These are phyloP conservation scores for Zootoca vivipara DNA, from an alignment of 2,113 vertebrate genomes.

Conservation along the genomic window DNA sequence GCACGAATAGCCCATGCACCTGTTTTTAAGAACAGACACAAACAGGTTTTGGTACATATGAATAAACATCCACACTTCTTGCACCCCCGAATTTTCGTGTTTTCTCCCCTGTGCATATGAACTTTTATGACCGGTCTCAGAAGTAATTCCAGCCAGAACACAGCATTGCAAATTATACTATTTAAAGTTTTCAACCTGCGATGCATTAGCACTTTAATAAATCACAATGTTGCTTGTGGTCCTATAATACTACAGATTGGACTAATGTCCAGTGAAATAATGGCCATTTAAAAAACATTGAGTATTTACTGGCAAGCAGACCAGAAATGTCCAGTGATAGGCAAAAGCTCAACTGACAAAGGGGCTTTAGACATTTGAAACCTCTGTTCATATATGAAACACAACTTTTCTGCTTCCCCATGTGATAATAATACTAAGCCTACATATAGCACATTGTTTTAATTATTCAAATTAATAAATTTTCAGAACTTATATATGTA, in stretches of 20 bases:
- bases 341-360: neutral
- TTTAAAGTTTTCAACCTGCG: neutral
- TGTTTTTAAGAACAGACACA: neutral
- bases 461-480: neutral
- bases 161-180: neutral
- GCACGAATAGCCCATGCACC: neutral
- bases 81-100: neutral
- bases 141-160: neutral
- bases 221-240: neutral
- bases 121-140: neutral
- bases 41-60: neutral
- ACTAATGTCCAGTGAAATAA: neutral
- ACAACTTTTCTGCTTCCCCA: neutral
- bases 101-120: neutral
- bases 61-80: neutral
- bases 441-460: neutral
- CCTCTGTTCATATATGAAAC: neutral
- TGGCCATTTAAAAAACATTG: neutral
- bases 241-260: neutral
- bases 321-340: neutral
- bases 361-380: neutral
- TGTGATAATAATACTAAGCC: neutral
- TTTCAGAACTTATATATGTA: neutral
- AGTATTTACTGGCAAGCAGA: neutral
- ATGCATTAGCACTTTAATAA: neutral